Evolutionary conservation across 2,797 vertebrate genomes (phyloP).

Genomic region (Alfaro cultratus): DNA sequence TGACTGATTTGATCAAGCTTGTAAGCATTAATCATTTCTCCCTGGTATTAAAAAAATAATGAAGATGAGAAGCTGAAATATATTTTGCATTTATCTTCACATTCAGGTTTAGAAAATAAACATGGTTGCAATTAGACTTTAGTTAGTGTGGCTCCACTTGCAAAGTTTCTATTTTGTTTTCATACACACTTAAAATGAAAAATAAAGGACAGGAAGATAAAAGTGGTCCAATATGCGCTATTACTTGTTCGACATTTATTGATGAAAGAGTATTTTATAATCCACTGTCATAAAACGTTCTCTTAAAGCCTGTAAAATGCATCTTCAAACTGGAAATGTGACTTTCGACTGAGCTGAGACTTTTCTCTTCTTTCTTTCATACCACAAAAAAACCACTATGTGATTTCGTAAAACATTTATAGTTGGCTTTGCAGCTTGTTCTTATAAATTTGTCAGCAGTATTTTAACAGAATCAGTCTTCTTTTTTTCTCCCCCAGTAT

Average conservation of each 20-base stretch:
- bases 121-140: conserved; percentile 35
- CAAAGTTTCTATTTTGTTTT: conserved; percentile 19
- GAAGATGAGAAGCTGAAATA: conserved; percentile 5
- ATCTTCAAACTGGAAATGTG: conserved; percentile 42
- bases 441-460: conserved; percentile 83
- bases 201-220: conserved; percentile 49
- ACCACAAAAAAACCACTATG: conserved; percentile 58
- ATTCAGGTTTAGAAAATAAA: conserved; percentile 10
- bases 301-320: conserved; percentile 57
- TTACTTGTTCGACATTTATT: conserved; percentile 44
- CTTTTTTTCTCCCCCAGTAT: conserved; percentile 59
- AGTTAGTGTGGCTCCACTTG: conserved; percentile 23
- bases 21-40: conserved; percentile 1
- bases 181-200: conserved; percentile 44
- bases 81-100: conserved; percentile 16
- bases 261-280: conserved; percentile 53
- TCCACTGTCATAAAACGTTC: conserved; percentile 35
- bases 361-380: conserved; percentile 28
- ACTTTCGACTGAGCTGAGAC: conserved; percentile 15
- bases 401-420: conserved; percentile 75
- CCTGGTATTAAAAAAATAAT: conserved; percentile 9
- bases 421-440: conserved; percentile 78
- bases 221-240: conserved; percentile 38
- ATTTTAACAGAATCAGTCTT: conserved; percentile 64
- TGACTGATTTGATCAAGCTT: conserved; percentile 29